These are phyloP conservation scores for Mus spicilegus DNA, from an alignment of 2,113 vertebrate species.

Conservation along the genomic window DNA sequence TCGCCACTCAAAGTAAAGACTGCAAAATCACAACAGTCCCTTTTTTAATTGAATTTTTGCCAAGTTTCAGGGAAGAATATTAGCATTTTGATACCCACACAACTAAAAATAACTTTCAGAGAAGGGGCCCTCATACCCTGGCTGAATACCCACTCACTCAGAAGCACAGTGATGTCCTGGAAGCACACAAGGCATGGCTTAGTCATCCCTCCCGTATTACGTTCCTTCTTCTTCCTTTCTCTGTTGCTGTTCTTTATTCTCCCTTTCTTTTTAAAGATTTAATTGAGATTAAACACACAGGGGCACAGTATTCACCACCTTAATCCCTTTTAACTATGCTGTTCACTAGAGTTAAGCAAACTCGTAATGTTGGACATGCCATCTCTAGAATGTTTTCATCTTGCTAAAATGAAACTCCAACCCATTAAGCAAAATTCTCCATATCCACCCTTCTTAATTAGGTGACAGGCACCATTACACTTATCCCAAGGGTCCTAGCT, in stretches of 20 bases:
- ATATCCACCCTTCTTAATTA: neutral
- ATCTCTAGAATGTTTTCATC: neutral
- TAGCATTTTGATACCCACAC: conserved; percentile 8
- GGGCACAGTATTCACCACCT: neutral
- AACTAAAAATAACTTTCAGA: conserved; percentile 25
- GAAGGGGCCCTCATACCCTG: neutral
- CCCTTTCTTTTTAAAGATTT: neutral
- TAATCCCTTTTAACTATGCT: neutral
- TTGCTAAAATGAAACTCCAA: neutral
- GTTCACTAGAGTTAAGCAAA: neutral
- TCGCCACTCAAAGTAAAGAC: conserved; percentile 19
- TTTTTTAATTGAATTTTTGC: conserved; percentile 42
- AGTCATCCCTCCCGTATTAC: neutral
- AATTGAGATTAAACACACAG: neutral
- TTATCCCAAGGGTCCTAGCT: neutral
- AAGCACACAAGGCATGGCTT: neutral
- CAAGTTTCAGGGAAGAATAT: neutral
- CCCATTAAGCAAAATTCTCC: neutral
- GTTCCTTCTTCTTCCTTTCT: no score
- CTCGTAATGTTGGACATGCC: no score
- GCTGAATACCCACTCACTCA: neutral
- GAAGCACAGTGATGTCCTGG: neutral
- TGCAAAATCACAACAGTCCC: conserved; percentile 41
- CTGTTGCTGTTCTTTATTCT: neutral
- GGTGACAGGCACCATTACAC: neutral